These are phyloP conservation scores for Hylaeus volcanicus DNA, from an alignment of 1,140 invertebrate genomes.

Conservation along the genomic window DNA sequence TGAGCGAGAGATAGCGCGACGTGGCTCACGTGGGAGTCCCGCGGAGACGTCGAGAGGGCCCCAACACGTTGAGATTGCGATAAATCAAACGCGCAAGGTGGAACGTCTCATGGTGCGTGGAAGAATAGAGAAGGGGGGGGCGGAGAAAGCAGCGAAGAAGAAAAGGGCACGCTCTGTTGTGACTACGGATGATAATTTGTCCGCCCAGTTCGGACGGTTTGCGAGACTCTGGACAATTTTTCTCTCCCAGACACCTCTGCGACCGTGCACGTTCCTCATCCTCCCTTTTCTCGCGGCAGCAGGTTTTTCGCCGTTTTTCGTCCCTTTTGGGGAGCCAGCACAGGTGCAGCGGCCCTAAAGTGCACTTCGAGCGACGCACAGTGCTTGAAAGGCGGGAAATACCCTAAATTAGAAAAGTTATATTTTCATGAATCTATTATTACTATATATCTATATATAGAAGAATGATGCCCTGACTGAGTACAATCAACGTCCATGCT, in stretches of 20 bases:
- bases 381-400: too few species aligned
- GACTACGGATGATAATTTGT: conserved; percentile 70
- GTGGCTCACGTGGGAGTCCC: conserved; percentile 54
- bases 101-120: conserved; percentile 17
- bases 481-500: too few species aligned
- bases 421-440: too few species aligned
- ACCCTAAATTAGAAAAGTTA: too few species aligned
- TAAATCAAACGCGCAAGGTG: conserved; percentile 66
- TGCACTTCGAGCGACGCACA: neutral
- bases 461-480: too few species aligned
- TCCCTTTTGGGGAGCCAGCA: neutral
- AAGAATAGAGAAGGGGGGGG: neutral
- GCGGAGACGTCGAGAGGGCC: conserved; percentile 47
- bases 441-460: too few species aligned
- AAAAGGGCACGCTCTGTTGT: conserved; percentile 69
- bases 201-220: conserved; percentile 57
- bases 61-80: conserved; percentile 59
- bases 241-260: neutral
- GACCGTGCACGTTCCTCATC: neutral
- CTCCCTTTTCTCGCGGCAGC: conserved; percentile 34
- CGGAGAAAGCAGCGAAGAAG: conserved; percentile 38
- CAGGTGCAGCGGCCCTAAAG: conserved; percentile 11
- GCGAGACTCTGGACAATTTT: conserved; percentile 53
- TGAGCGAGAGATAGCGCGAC: neutral
- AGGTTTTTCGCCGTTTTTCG: conserved; percentile 19